These are phyloP conservation scores for Cavia porcellus DNA, from an alignment of 2,113 vertebrate species.

Conservation along the genomic window DNA sequence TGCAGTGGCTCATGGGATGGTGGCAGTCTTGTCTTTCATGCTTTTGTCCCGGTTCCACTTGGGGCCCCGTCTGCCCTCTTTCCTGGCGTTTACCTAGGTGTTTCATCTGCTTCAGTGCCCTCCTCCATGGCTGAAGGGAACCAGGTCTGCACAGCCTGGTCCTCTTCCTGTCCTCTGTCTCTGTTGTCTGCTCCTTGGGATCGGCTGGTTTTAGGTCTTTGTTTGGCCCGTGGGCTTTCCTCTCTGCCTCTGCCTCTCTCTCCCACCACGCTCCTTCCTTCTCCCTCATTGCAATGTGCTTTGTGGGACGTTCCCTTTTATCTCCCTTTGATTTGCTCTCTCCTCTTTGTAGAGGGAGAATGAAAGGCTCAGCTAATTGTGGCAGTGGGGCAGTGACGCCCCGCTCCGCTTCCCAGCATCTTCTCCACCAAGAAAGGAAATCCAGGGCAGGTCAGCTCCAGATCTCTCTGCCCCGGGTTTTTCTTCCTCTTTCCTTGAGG, in stretches of 20 bases:
- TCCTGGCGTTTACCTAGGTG: conserved; percentile 33
- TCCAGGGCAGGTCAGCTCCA: conserved; percentile 64
- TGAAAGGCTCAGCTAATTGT: conserved; percentile 82
- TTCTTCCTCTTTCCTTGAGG: neutral
- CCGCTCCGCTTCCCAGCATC: conserved; percentile 22
- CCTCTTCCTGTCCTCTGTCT: conserved; percentile 71
- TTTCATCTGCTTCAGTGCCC: conserved; percentile 70
- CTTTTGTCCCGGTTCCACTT: conserved; percentile 71
- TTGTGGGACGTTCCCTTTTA: conserved; percentile 81
- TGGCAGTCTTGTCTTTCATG: conserved; percentile 72
- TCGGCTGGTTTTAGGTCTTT: conserved; percentile 76
- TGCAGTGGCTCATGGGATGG: conserved; percentile 43
- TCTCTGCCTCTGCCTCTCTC: conserved; percentile 79
- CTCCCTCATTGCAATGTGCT: conserved; percentile 74
- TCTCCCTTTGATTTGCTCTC: conserved; percentile 81
- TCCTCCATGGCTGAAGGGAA: conserved; percentile 56
- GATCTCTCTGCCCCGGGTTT: neutral
- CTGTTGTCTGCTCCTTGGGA: conserved; percentile 74
- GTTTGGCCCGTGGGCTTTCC: conserved; percentile 77
- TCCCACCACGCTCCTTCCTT: conserved; percentile 72
- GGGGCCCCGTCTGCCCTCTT: conserved; percentile 74
- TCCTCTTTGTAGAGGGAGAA: conserved; percentile 78
- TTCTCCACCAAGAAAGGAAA: conserved; percentile 59
- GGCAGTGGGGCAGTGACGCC: conserved; percentile 69
- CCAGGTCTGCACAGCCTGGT: conserved; percentile 4